Percentiles rank a stretch among this genome's conserved stretches.
Evolutionary conservation across 1,140 invertebrate genomes (phyloP).

Genomic region (Bombus huntii): DNA sequence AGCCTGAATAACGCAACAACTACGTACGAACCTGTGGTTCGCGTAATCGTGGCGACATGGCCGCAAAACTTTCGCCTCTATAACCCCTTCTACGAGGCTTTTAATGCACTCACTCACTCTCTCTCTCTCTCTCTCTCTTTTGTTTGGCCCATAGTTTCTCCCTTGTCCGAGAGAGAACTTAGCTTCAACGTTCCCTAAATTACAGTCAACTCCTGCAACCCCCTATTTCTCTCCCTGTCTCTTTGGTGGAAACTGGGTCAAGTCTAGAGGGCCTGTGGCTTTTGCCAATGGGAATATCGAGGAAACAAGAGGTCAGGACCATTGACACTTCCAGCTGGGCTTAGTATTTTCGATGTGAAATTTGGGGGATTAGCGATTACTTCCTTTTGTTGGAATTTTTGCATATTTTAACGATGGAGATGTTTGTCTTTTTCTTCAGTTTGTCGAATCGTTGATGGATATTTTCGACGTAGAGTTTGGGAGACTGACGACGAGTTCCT

Average conservation of each 20-base stretch:
- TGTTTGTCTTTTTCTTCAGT: background rate
- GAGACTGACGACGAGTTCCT: too few relatives aligned
- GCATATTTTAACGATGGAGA: background rate
- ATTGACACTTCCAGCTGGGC: background rate
- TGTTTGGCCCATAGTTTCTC: too few relatives aligned
- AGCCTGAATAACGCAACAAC: background rate
- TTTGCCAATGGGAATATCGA: background rate
- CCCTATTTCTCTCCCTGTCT: background rate
- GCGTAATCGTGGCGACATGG: slow-evolving; percentile 12
- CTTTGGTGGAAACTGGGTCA: slow-evolving; percentile 13
- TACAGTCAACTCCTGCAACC: background rate
- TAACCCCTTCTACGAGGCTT: too few relatives aligned
- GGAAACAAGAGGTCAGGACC: background rate
- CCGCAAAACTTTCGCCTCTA: slow-evolving; percentile 20
- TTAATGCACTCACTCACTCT: too few relatives aligned
- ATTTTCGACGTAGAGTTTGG: too few relatives aligned
- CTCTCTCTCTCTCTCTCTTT: background rate
- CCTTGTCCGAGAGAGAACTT: slow-evolving; percentile 13
- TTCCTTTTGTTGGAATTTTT: background rate
- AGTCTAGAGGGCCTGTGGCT: background rate
- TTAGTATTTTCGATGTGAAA: background rate
- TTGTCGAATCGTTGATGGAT: background rate
- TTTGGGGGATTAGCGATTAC: accelerated
- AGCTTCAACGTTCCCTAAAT: background rate
- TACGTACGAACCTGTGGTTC: background rate